A percentile compares a stretch with the other conserved stretches of the same genome.
phyloP scores from a whole-genome alignment of 2,888 invertebrate genomes.

The Thyatira batis region DNA sequence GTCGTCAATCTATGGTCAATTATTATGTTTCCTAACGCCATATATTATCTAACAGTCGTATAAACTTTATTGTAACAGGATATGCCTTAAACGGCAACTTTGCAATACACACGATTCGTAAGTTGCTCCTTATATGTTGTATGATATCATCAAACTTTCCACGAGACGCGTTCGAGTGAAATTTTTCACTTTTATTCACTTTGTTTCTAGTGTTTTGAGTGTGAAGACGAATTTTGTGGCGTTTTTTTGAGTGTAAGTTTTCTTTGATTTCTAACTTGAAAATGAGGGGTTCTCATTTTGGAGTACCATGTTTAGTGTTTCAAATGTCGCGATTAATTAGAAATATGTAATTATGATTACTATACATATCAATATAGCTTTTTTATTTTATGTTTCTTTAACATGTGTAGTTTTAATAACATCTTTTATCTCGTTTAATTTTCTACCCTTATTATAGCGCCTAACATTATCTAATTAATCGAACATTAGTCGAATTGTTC shows the following conservation, averaged over 20 bases:
- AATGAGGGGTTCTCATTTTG: too few relatives aligned
- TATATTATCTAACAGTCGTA: slow-evolving; percentile 7
- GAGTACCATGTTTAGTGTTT: too few relatives aligned
- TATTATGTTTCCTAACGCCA: slow-evolving; percentile 18
- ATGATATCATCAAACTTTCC: slow-evolving; percentile 51
- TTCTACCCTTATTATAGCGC: too few relatives aligned
- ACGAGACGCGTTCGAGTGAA: slow-evolving; percentile 30
- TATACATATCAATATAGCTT: too few relatives aligned
- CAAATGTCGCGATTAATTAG: too few relatives aligned
- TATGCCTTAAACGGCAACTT: slow-evolving; percentile 22
- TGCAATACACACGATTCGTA: slow-evolving; percentile 16
- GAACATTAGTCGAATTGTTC: too few relatives aligned
- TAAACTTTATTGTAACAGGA: slow-evolving; percentile 31
- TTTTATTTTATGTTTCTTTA: too few relatives aligned
- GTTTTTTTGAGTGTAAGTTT: not conserved
- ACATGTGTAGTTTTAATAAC: too few relatives aligned
- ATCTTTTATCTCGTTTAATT: too few relatives aligned
- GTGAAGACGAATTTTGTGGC: slow-evolving; percentile 8
- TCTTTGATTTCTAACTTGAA: too few relatives aligned
- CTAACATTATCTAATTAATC: too few relatives aligned
- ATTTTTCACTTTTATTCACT: slow-evolving; percentile 29
- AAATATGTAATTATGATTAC: too few relatives aligned
- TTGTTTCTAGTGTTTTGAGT: slow-evolving; percentile 14
- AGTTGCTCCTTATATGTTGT: slow-evolving; percentile 30
- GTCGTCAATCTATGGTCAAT: slow-evolving; percentile 8